Evolutionary conservation across 1,140 invertebrate genomes (phyloP), one percentile per base, ranked within the genome.

Genomic region (Lasioglossum baleicum): DNA sequence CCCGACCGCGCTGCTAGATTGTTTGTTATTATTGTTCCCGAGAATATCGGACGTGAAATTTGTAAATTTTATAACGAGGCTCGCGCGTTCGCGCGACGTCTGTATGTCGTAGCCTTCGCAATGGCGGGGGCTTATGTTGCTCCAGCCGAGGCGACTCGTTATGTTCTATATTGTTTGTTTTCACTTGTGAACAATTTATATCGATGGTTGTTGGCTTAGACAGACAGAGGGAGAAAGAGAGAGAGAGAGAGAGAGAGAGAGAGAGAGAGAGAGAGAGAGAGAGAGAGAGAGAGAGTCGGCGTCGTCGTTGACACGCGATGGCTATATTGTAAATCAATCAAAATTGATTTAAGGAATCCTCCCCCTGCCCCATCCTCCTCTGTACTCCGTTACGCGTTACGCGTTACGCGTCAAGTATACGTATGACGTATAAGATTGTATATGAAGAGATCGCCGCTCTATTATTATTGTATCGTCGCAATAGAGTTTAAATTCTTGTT

Each of bases 341-440:
- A 89, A 90, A 89, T 88, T 90, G 88, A 90, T 90, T 88, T 88
- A 88, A 88, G 88, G 40, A 83, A 44, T 8, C 48, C 60, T 22
- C 11, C 7, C 17, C 48, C 2, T 35, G 35, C 35, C 13, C 20
- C 44, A 7, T 11, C n/a, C 48, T 31, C 11, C 48, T 15, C 51
- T 20, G 2, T 53, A 15, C 67, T 75, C 61, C 70, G 60, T 75
- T 86, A 80, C 72, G 78, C 75, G 26, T 83, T 88, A n/a, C n/a
- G n/a, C 70, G 60, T 75, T 86, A 80, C 72, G 78, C 75, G 26
- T 83, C 87, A 86, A 67, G 63, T 76, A 82, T 77, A 79, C 79
- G 76, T 86, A 86, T 80, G 64, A 83, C 80, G 80, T 84, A 87
- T 83, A 83, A 35, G 81, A 44, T 48, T 44, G 70, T 86, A 82